Evolutionary conservation across 2,888 invertebrate species (phyloP).

Genomic region (Lymantria monacha): DNA sequence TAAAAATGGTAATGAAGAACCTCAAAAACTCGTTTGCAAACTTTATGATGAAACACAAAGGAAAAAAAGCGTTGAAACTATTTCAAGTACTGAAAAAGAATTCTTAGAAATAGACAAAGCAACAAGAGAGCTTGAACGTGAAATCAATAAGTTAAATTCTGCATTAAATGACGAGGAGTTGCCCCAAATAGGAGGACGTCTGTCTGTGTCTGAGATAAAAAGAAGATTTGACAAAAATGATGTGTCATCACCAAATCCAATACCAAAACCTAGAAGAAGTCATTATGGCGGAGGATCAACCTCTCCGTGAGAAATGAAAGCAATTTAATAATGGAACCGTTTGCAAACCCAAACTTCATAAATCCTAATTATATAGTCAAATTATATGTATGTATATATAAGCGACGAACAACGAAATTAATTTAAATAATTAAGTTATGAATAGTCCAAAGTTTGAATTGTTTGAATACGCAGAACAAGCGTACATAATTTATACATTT

Average conservation of each 20-base stretch:
- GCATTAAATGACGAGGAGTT: constrained; percentile 71
- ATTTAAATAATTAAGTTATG: not conserved
- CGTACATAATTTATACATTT: not conserved
- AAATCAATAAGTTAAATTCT: constrained; percentile 73
- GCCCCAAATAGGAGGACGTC: constrained; percentile 46
- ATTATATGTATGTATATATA: not conserved
- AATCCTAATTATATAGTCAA: not conserved
- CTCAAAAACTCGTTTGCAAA: constrained; percentile 70
- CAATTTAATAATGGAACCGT: not conserved
- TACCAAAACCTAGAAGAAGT: constrained; percentile 82
- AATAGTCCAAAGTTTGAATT: not conserved
- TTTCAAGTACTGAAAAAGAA: constrained; percentile 74
- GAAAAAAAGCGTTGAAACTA: constrained; percentile 69
- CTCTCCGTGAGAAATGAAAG: constrained; percentile 40
- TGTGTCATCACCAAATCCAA: constrained; percentile 76
- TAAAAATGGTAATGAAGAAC: constrained; percentile 63
- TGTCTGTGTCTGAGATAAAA: constrained; percentile 75
- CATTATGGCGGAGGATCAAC: constrained; percentile 62
- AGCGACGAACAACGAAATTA: not conserved
- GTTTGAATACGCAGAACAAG: not conserved
- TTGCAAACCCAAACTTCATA: not conserved
- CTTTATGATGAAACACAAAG: constrained; percentile 56
- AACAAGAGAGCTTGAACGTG: constrained; percentile 68
- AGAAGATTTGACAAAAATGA: constrained; percentile 78
- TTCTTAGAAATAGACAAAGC: constrained; percentile 75